phyloP scores from a whole-genome alignment of 2,113 vertebrate species.

The Oophaga pumilio region DNA sequence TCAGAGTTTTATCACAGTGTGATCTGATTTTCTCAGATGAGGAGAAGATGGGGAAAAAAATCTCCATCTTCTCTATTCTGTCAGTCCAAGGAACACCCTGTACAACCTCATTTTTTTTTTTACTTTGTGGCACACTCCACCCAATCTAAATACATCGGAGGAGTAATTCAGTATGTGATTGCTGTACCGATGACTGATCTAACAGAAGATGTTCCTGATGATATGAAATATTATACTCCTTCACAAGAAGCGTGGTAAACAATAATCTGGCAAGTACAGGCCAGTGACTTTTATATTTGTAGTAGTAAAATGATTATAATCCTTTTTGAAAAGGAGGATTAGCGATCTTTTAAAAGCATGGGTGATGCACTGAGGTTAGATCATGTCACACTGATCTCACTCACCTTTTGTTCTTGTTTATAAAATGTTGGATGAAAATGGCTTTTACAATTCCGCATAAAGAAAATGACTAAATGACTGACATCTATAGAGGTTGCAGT shows the following conservation, averaged over 20 bases:
- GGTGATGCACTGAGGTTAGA: slow-evolving; percentile 4
- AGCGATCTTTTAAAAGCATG: slow-evolving; percentile 11
- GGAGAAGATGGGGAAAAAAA: no score
- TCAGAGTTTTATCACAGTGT: no score
- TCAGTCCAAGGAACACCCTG: no score
- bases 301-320: slow-evolving; percentile 32
- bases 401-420: background rate
- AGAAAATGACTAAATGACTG: no score
- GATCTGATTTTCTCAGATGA: no score
- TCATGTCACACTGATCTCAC: slow-evolving; percentile 4
- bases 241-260: background rate
- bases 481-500: no score
- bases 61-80: no score
- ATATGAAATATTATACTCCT: background rate
- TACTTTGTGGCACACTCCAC: background rate
- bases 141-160: background rate
- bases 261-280: slow-evolving; percentile 16
- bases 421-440: background rate
- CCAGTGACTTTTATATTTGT: slow-evolving; percentile 16
- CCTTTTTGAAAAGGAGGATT: slow-evolving; percentile 4
- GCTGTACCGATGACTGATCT: background rate
- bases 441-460: background rate
- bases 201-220: background rate
- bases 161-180: background rate
- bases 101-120: background rate